phyloP scores from a whole-genome alignment of 1,140 invertebrate species.

The Drosophila willistoni region DNA sequence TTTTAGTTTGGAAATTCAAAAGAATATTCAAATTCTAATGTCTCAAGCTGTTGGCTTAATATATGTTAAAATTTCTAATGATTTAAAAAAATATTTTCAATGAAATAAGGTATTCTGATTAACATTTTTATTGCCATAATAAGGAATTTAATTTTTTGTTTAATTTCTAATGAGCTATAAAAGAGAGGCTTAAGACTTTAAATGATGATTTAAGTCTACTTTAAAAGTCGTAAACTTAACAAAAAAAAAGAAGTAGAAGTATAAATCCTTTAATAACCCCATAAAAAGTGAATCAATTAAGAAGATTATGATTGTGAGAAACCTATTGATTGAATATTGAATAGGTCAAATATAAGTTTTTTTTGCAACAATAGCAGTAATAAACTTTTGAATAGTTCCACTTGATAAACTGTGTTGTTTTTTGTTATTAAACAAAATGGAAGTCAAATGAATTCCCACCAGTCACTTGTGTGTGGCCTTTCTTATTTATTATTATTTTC shows the following conservation, averaged over 20 bases:
- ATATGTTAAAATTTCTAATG: no score
- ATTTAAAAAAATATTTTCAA: no score
- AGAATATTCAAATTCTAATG: no score
- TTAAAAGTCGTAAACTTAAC: not conserved
- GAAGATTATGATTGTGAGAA: not conserved
- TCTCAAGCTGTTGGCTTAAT: no score
- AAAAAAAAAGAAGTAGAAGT: not conserved
- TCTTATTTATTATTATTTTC: slow-evolving; percentile 38
- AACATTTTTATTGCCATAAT: not conserved
- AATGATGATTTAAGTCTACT: not conserved
- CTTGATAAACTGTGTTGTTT: slow-evolving; percentile 38
- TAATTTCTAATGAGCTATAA: not conserved
- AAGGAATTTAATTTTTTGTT: not conserved
- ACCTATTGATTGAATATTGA: slow-evolving; percentile 2
- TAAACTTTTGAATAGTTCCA: not conserved
- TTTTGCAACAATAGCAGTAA: not conserved
- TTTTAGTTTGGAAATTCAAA: no score
- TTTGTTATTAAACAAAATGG: slow-evolving; percentile 55
- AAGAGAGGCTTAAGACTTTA: not conserved
- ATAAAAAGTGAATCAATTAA: slow-evolving; percentile 1
- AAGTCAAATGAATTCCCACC: slow-evolving; percentile 31
- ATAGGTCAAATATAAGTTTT: not conserved
- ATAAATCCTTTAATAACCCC: not conserved
- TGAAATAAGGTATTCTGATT: no score
- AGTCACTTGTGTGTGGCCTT: slow-evolving; percentile 8